phyloP scores from a whole-genome alignment of 2,797 vertebrate species.

The Peromyscus nudipes region DNA sequence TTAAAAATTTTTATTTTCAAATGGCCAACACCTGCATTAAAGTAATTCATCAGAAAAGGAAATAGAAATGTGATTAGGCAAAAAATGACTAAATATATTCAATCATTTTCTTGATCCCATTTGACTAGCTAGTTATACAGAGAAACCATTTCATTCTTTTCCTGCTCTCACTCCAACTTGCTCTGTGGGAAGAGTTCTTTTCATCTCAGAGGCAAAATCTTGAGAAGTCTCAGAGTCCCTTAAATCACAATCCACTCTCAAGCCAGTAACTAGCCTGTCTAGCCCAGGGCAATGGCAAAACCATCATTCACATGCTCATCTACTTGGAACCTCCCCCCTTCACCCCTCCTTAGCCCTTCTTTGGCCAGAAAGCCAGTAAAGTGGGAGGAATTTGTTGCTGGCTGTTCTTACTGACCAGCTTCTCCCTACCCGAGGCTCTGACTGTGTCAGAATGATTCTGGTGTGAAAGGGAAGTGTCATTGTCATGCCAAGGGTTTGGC shows the following conservation, averaged over 20 bases:
- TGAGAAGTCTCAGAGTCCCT: background rate
- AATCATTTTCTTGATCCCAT: constrained; percentile 34
- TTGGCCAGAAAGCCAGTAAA: background rate
- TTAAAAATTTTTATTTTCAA: constrained; percentile 34
- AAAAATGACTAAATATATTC: background rate
- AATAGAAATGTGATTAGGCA: constrained; percentile 43
- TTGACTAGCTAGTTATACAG: constrained; percentile 37
- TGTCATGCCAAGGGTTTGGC: background rate
- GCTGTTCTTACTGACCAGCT: constrained; percentile 11
- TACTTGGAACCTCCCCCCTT: background rate
- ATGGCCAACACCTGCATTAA: constrained; percentile 22
- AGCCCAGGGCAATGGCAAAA: background rate
- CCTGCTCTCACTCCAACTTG: background rate
- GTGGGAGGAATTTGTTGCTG: background rate
- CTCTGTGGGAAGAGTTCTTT: background rate
- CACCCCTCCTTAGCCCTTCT: background rate
- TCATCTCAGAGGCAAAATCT: constrained; percentile 8
- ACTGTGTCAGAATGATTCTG: background rate
- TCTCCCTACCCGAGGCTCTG: background rate
- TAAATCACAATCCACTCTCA: background rate
- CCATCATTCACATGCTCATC: background rate
- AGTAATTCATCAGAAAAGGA: constrained; percentile 45
- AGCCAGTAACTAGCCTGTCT: background rate
- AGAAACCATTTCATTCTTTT: background rate
- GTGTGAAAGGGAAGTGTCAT: background rate